Percentiles rank a stretch among this genome's conserved stretches.
phyloP scores from a whole-genome alignment of 2,113 vertebrate species.

The Vulpes lagopus region DNA sequence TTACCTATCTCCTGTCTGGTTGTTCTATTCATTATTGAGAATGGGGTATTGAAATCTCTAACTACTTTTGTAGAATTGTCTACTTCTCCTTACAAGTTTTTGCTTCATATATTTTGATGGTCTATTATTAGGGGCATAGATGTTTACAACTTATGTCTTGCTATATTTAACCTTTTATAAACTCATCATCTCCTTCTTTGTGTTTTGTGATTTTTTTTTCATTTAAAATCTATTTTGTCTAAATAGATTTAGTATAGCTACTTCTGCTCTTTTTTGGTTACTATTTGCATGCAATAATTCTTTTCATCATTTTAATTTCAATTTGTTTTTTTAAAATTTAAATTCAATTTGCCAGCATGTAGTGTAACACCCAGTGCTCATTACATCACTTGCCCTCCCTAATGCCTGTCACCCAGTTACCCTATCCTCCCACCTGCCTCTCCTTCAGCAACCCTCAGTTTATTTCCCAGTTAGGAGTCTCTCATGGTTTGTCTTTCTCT shows the following conservation, averaged over 20 bases:
- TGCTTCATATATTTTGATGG: not conserved
- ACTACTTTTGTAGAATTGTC: not conserved
- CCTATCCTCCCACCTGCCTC: too few relatives aligned
- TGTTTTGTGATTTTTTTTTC: not conserved
- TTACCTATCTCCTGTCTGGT: not conserved
- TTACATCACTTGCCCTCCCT: too few relatives aligned
- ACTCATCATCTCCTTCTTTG: not conserved
- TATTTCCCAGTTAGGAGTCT: too few relatives aligned
- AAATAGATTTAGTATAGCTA: not conserved
- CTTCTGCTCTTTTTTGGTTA: not conserved
- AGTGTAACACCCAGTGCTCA: too few relatives aligned
- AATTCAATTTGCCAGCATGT: too few relatives aligned
- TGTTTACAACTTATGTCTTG: not conserved
- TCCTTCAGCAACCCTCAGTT: too few relatives aligned
- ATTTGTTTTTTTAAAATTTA: too few relatives aligned
- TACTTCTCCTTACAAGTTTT: not conserved
- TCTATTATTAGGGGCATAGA: not conserved
- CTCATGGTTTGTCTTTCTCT: too few relatives aligned
- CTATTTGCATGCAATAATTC: not conserved
- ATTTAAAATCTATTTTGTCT: not conserved
- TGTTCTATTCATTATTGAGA: not conserved
- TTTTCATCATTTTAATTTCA: not conserved
- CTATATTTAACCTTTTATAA: not conserved
- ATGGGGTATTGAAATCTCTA: not conserved
- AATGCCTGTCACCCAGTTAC: too few relatives aligned